These are phyloP conservation scores for Acomys russatus DNA, from an alignment of 2,797 vertebrate genomes.

Conservation along the genomic window DNA sequence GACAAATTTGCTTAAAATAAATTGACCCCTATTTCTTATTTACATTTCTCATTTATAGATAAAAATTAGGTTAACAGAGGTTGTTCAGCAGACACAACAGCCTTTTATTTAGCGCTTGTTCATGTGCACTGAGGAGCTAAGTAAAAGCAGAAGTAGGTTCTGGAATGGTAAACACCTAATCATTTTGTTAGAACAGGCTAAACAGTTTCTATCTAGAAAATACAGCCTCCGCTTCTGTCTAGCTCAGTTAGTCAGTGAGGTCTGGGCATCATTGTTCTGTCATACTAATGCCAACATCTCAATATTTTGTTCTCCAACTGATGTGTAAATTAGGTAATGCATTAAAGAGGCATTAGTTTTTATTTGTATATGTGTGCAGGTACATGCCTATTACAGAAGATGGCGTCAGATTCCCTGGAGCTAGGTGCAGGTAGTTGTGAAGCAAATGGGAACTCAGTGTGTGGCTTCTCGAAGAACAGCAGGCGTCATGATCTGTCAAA, in stretches of 20 bases:
- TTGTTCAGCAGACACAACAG: not conserved
- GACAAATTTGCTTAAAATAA: slow-evolving; percentile 77
- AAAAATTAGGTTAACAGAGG: slow-evolving; percentile 58
- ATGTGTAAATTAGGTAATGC: slow-evolving; percentile 19
- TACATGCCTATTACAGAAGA: not conserved
- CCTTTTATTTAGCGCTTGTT: slow-evolving; percentile 26
- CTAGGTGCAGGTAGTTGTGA: not conserved
- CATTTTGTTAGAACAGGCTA: not conserved
- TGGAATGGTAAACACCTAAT: not conserved
- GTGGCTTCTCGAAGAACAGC: not conserved
- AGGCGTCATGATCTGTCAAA: not conserved
- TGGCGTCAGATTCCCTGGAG: not conserved
- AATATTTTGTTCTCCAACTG: slow-evolving; percentile 25
- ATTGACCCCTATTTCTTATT: slow-evolving; percentile 74
- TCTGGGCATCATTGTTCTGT: not conserved
- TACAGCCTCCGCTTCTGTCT: not conserved
- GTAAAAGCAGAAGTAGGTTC: slow-evolving; percentile 43
- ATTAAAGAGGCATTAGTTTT: not conserved
- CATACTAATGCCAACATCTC: not conserved
- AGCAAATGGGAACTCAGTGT: not conserved
- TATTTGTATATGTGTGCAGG: not conserved
- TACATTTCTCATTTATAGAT: slow-evolving; percentile 71
- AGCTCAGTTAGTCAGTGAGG: not conserved
- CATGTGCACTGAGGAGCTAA: not conserved
- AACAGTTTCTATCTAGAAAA: slow-evolving; percentile 40